A percentile compares a stretch with the other conserved stretches of the same genome.
Conservation (phyloP, 2,888 invertebrate genomes). For the Nebria salina region DNA sequence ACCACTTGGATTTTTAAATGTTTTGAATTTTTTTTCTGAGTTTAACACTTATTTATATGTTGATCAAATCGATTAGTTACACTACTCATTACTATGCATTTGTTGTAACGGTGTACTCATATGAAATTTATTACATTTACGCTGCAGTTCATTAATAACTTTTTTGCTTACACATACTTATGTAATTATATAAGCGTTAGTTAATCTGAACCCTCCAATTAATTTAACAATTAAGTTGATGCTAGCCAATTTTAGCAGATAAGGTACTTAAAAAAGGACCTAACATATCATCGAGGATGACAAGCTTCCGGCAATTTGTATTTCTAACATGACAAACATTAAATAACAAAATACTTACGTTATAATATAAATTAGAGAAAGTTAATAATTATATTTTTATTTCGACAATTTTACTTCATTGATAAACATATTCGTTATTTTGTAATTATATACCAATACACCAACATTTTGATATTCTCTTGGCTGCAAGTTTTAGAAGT, state of each 20-base stretch:
- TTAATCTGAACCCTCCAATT: neutral
- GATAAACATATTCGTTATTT: too few species aligned
- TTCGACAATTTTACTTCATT: neutral
- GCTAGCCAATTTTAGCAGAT: too few species aligned
- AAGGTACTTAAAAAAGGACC: too few species aligned
- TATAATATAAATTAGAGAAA: neutral
- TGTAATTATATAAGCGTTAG: neutral
- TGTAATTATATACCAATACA: too few species aligned
- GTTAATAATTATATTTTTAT: neutral
- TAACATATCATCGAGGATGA: too few species aligned
- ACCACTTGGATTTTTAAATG: slow-evolving; percentile 10
- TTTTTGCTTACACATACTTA: neutral
- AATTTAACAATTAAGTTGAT: too few species aligned
- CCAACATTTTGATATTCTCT: slow-evolving; percentile 16
- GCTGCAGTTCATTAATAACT: neutral
- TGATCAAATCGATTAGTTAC: slow-evolving; percentile 13
- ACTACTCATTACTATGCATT: slow-evolving; percentile 32
- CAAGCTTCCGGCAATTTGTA: too few species aligned
- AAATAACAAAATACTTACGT: neutral
- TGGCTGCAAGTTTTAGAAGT: neutral
- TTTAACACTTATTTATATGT: slow-evolving; percentile 14
- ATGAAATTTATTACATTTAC: neutral
- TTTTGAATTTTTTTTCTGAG: neutral
- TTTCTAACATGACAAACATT: neutral
- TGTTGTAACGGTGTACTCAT: slow-evolving; percentile 27